Conservation (phyloP, 2,113 vertebrate species). For the Brachirus orientalis region DNA sequence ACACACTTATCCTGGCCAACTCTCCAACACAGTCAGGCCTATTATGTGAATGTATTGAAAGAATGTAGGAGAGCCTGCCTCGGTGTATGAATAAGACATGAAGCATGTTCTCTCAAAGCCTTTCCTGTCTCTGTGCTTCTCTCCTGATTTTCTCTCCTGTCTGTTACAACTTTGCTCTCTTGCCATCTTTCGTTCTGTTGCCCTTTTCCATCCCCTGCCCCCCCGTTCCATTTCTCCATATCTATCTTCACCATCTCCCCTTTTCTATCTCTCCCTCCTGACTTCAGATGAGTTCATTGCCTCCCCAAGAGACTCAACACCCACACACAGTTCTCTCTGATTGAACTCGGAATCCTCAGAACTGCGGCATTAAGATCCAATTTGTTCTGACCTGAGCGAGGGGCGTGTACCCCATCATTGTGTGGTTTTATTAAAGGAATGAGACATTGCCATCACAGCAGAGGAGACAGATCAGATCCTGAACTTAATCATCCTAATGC, state of each 20-base stretch:
- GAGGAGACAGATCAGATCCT: slow-evolving; percentile 28
- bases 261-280: slow-evolving; percentile 24
- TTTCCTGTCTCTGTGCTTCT: not conserved
- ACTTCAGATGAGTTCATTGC: slow-evolving; percentile 54
- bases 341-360: slow-evolving; percentile 39
- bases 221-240: not conserved
- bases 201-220: not conserved
- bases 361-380: slow-evolving; percentile 52
- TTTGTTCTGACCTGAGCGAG: slow-evolving; percentile 58
- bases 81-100: slow-evolving; percentile 23
- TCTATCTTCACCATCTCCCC: slow-evolving; percentile 8
- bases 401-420: slow-evolving; percentile 38
- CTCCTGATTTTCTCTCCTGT: not conserved
- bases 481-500: slow-evolving; percentile 57
- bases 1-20: not conserved
- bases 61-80: not conserved
- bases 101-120: slow-evolving; percentile 13
- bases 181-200: not conserved
- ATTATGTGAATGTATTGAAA: not conserved
- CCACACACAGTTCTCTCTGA: slow-evolving; percentile 49
- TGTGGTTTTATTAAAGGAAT: slow-evolving; percentile 42
- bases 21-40: not conserved
- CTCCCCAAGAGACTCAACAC: slow-evolving; percentile 47
- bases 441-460: not conserved
- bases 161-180: slow-evolving; percentile 7